Evolutionary conservation across 2,888 invertebrate genomes (phyloP), one percentile per base, ranked within the genome.

Genomic region (Coenonympha arcania): DNA sequence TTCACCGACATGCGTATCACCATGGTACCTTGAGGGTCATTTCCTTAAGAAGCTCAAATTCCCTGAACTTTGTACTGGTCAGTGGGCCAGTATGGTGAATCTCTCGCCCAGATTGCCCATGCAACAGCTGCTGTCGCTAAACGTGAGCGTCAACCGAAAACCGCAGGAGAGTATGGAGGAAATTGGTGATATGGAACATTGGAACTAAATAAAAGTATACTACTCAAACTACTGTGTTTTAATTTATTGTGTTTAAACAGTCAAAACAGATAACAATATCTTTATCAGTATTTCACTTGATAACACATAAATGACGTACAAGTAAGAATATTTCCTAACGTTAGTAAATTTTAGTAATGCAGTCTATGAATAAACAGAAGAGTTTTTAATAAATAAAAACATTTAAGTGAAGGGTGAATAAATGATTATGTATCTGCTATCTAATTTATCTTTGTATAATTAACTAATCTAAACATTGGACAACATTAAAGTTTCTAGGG

Each of bases 31-130:
- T 5, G 92, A 92, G 37, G 93, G 93, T 0, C 88, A 89, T 59
- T 87, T 89, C 28, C 75, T 93, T 30, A 89, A 90, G 59, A 90
- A 90, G 50, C 85, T 93, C 63, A 89, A 90, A 50, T 93, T 93
- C 60, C 90, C 91, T 19, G 91, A 91, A 56, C 87, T 93, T 1
- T 93, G 93, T 65, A 88, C 92, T 3, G 92, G 92, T 0, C 92
- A 92, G 61, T 93, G 93, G 93, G 92, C 92, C 16, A 92, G 92
- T 59, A 92, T 93, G 92, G 88, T 90, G 24, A 90, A 91, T 60
- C 76, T 92, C 2, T 88, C 90, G 0, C 91, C 92, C 0, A 79
- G 92, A 34, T 70, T 92, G 9, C 90, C 92, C 0, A 78, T 92
- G 56, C 84, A 87, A 48, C 87, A 87, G 44, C 72, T 87, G 0